Base-by-base conservation (phyloP, 2,113 vertebrate genomes). In the Cercocebus atys region DNA sequence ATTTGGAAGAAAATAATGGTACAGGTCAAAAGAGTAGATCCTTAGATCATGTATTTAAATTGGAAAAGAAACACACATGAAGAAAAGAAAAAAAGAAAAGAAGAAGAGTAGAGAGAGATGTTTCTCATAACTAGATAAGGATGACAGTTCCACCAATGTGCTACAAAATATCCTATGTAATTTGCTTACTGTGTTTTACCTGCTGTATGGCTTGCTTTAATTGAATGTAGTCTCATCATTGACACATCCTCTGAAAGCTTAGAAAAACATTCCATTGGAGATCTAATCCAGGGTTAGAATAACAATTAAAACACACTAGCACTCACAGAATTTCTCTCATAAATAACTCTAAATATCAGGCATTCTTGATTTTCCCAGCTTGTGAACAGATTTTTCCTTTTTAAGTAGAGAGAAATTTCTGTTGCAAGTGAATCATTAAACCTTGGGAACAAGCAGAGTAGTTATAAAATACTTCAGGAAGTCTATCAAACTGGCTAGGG, bases 401-500 rank as follows among this genome's bases (percentile, higher is more conserved):
- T 95, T 55, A 88, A 96, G 79, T 73, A 95, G 72, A 96, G 35
- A 94, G 10, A 83, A 78, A 40, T 92, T 97, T 97, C 22, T 97
- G 97, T 97, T 95, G 66, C 72, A 96, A 92, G 85, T 95, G 32
- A 97, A 97, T 97, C 64, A 88, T 80, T 95, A 98, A 88, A 94
- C 25, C 76, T 97, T 95, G 38, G 92, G 83, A 98, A 85, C 47
- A 76, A 76, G 23, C 45, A 96, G 66, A 50, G 20, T 98, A 98
- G 98, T 98, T 98, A 93, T 57, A 96, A 98, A 98, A 96, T 97
- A 95, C 82, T 98, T 98, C 50, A 97, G 52, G 47, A 94, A 20
- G 90, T 98, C 95, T 82, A 90, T 98, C 95, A 98, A 86, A 95
- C 92, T 98, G 79, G 92, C 89, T 93, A 84, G 92, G 88, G 86